These are phyloP conservation scores for Oxyscelio sp. DNA, from an alignment of 2,888 invertebrate genomes.

Conservation along the genomic window DNA sequence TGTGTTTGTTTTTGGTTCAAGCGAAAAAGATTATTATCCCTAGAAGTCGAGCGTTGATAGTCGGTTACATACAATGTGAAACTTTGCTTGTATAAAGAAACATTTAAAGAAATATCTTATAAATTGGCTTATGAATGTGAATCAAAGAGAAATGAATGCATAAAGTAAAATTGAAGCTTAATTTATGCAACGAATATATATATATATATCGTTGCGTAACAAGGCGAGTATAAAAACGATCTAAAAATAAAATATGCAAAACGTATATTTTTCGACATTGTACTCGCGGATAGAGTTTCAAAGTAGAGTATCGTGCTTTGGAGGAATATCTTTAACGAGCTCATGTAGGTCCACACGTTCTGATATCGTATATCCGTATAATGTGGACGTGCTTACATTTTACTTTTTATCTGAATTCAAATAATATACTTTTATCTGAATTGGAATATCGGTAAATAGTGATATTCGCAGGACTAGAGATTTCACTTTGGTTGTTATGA, in stretches of 20 bases:
- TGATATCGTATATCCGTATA: conserved; percentile 68
- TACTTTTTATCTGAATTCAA: conserved; percentile 70
- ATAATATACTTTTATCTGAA: too few relatives aligned
- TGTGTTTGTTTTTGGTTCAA: too few relatives aligned
- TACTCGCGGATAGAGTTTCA: conserved; percentile 48
- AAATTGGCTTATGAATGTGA: not conserved
- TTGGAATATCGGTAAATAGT: too few relatives aligned
- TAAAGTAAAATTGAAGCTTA: conserved; percentile 23
- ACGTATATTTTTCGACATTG: conserved; percentile 54
- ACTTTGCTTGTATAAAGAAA: too few relatives aligned
- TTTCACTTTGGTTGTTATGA: conserved; percentile 43
- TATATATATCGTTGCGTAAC: too few relatives aligned
- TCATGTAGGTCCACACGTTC: conserved; percentile 57
- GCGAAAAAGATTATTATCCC: too few relatives aligned
- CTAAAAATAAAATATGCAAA: conserved; percentile 47
- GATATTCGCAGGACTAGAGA: conserved; percentile 28
- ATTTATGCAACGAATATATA: conserved; percentile 45
- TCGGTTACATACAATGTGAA: too few relatives aligned
- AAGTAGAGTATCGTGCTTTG: conserved; percentile 64
- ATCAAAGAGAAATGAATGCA: not conserved
- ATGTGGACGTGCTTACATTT: conserved; percentile 67
- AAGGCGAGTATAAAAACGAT: too few relatives aligned
- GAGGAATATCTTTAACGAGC: conserved; percentile 69
- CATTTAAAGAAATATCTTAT: too few relatives aligned
- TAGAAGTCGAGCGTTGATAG: too few relatives aligned